A percentile compares a stretch with the other conserved stretches of the same genome.
Conservation (phyloP, 2,113 vertebrate genomes). For the Pyxicephalus adspersus region DNA sequence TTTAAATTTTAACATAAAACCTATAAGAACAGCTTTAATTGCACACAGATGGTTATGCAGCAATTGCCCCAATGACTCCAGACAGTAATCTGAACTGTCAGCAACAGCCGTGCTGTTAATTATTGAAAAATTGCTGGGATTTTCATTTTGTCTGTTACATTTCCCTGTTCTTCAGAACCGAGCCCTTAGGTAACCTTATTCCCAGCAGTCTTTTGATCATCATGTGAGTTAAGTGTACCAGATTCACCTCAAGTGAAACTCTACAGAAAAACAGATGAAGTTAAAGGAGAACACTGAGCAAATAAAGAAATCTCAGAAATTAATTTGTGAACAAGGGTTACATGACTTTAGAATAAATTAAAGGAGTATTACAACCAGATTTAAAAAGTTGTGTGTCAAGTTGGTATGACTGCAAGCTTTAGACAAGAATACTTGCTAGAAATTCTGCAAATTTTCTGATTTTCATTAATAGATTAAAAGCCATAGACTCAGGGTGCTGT, state of each 20-base stretch:
- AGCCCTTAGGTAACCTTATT: slow-evolving; percentile 49
- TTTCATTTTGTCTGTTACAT: background rate
- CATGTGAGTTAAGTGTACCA: slow-evolving; percentile 9
- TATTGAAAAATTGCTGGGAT: slow-evolving; percentile 16
- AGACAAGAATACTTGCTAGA: too few species aligned
- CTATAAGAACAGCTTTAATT: background rate
- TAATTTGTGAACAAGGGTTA: too few species aligned
- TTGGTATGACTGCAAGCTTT: too few species aligned
- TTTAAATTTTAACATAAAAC: background rate
- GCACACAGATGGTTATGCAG: background rate
- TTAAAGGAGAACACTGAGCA: too few species aligned
- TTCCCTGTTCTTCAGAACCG: background rate
- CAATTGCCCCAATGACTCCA: background rate
- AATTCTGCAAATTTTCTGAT: too few species aligned
- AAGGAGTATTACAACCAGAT: too few species aligned
- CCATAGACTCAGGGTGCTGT: too few species aligned
- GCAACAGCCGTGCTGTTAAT: background rate
- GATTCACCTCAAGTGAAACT: background rate
- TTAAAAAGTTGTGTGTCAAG: too few species aligned
- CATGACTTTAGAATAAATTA: too few species aligned
- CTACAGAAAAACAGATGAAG: background rate
- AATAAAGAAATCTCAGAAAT: too few species aligned
- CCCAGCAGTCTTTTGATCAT: slow-evolving; percentile 25
- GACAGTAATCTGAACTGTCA: slow-evolving; percentile 26
- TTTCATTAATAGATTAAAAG: too few species aligned